A percentile compares a stretch with the other conserved stretches of the same genome.
Conservation (phyloP, 2,113 vertebrate genomes). For the Planiliza haematocheilus region DNA sequence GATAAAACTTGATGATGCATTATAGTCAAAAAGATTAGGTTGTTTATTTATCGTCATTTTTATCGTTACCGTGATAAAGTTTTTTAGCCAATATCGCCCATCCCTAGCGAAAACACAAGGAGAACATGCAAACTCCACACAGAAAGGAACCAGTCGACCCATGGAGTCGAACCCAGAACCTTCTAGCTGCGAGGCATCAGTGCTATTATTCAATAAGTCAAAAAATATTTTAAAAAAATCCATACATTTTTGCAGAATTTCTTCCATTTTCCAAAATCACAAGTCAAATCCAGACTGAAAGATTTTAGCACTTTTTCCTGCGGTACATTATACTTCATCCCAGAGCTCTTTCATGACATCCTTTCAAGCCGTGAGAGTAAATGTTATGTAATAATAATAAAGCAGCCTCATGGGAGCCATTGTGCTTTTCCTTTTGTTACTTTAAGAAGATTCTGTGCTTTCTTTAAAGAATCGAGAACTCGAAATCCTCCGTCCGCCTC, state of each 20-base stretch:
- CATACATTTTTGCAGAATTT: neutral
- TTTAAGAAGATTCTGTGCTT: slow-evolving; percentile 2
- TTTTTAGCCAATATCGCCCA: too few species aligned
- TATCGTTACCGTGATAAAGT: too few species aligned
- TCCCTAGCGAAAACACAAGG: too few species aligned
- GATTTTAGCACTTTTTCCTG: too few species aligned
- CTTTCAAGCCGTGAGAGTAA: neutral
- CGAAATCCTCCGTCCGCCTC: neutral
- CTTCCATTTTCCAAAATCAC: neutral
- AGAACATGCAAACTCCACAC: too few species aligned
- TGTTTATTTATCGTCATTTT: too few species aligned
- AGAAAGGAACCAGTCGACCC: too few species aligned
- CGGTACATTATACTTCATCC: neutral
- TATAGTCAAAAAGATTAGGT: too few species aligned
- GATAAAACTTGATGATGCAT: too few species aligned
- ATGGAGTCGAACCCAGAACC: too few species aligned
- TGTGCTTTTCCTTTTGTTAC: slow-evolving; percentile 5
- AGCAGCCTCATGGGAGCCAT: neutral
- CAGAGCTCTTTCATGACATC: neutral
- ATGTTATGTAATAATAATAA: slow-evolving; percentile 11
- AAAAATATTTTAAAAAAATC: neutral
- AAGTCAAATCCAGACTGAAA: neutral
- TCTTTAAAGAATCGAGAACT: neutral
- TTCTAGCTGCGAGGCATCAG: too few species aligned
- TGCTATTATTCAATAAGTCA: too few species aligned